A percentile compares a stretch with the other conserved stretches of the same genome.
Conservation (phyloP, 2,797 vertebrate genomes). For the Masticophis lateralis region DNA sequence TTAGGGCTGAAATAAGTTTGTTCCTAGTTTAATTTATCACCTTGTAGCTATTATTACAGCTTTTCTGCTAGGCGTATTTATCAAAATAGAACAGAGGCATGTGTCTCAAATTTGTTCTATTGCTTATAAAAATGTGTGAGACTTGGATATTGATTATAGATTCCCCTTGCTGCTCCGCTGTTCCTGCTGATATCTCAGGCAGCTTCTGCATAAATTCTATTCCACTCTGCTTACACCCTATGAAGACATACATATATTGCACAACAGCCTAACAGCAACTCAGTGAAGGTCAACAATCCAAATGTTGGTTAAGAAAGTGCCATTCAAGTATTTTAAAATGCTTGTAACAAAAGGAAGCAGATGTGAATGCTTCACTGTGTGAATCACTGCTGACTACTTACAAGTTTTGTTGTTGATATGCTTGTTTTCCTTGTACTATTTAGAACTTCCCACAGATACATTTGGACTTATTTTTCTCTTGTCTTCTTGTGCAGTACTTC, state of each 20-base stretch:
- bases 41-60: background rate
- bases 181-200: background rate
- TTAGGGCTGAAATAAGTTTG: background rate
- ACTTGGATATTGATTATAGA: accelerated
- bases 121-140: background rate
- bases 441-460: background rate
- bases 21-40: background rate
- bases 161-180: background rate
- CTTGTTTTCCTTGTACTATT: background rate
- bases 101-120: accelerated
- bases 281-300: background rate
- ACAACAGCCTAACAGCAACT: background rate
- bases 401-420: accelerated
- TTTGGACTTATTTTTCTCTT: background rate
- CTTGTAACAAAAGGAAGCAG: background rate
- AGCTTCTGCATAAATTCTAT: background rate
- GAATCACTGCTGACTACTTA: background rate
- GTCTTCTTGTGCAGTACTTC: background rate
- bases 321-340: background rate
- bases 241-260: background rate
- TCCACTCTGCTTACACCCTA: background rate
- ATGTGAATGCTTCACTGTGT: background rate
- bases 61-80: background rate
- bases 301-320: background rate
- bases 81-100: background rate